These are phyloP conservation scores for Sinohyriopsis cumingii DNA, from an alignment of 2,888 invertebrate species.

Conservation along the genomic window DNA sequence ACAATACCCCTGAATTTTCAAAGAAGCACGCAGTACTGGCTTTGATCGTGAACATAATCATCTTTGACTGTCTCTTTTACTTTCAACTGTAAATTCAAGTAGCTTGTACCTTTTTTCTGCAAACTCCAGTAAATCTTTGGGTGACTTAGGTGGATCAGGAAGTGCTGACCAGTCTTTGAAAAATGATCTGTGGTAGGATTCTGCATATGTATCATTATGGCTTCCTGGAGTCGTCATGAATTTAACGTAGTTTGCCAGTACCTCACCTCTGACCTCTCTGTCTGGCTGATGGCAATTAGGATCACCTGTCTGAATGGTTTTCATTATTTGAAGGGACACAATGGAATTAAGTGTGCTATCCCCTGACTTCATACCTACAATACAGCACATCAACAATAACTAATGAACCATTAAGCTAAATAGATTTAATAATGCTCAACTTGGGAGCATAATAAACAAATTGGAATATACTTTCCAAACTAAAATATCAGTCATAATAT, in stretches of 20 bases:
- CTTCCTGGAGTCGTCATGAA: slow-evolving; percentile 65
- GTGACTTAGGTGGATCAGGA: slow-evolving; percentile 31
- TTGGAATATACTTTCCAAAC: too few species aligned
- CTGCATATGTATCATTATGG: slow-evolving; percentile 65
- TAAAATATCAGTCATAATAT: too few species aligned
- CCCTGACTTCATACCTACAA: slow-evolving; percentile 63
- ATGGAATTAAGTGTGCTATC: slow-evolving; percentile 64
- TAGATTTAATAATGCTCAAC: background rate
- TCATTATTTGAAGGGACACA: slow-evolving; percentile 50
- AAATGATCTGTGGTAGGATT: slow-evolving; percentile 63
- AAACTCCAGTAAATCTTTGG: slow-evolving; percentile 52
- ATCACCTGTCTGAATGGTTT: slow-evolving; percentile 55
- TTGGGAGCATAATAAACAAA: too few species aligned
- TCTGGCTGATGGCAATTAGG: slow-evolving; percentile 37
- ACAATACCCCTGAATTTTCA: too few species aligned
- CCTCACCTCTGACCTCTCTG: slow-evolving; percentile 43
- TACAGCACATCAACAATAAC: slow-evolving; percentile 2
- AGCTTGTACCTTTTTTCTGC: slow-evolving; percentile 51
- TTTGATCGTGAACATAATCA: too few species aligned
- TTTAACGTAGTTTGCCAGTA: slow-evolving; percentile 60
- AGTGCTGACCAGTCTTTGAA: slow-evolving; percentile 58
- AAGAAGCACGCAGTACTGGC: too few species aligned
- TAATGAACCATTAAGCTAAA: background rate
- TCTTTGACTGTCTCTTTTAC: too few species aligned
- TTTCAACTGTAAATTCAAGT: background rate